Percentiles rank a stretch among this genome's conserved stretches.
phyloP scores from a whole-genome alignment of 2,113 vertebrate species.

The Mohoua ochrocephala region DNA sequence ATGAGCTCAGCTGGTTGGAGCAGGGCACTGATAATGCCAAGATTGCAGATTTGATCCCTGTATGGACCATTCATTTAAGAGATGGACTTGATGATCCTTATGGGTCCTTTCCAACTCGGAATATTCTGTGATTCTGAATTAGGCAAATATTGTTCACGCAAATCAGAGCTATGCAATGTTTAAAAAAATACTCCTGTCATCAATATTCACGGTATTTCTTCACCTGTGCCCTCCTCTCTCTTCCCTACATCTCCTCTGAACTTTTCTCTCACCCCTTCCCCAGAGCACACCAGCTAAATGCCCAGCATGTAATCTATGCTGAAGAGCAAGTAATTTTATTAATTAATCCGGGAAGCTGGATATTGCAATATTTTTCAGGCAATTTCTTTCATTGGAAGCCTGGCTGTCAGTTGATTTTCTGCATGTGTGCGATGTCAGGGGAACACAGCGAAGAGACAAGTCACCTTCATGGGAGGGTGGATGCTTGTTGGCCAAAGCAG shows the following conservation, averaged over 20 bases:
- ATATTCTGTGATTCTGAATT: background rate
- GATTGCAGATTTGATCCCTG: background rate
- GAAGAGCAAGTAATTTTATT: constrained; percentile 52
- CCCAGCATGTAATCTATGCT: constrained; percentile 17
- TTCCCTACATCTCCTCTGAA: background rate
- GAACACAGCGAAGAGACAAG: background rate
- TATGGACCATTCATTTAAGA: background rate
- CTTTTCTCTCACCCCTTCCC: background rate
- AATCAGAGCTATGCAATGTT: background rate
- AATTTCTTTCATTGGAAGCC: background rate
- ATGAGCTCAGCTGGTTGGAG: background rate
- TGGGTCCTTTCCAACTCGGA: background rate
- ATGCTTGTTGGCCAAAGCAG: background rate
- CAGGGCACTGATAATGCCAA: background rate
- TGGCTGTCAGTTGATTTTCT: background rate
- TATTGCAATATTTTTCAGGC: background rate
- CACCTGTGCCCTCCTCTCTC: background rate
- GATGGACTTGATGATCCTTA: background rate
- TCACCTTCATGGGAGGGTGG: background rate
- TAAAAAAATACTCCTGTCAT: background rate
- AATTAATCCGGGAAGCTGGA: background rate
- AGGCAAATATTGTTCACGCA: background rate
- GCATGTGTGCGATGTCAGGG: background rate
- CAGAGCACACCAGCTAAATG: background rate
- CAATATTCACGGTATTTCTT: background rate